A percentile compares a stretch with the other conserved stretches of the same genome.
phyloP scores from a whole-genome alignment of 2,113 vertebrate genomes.

The Apodemus speciosus region DNA sequence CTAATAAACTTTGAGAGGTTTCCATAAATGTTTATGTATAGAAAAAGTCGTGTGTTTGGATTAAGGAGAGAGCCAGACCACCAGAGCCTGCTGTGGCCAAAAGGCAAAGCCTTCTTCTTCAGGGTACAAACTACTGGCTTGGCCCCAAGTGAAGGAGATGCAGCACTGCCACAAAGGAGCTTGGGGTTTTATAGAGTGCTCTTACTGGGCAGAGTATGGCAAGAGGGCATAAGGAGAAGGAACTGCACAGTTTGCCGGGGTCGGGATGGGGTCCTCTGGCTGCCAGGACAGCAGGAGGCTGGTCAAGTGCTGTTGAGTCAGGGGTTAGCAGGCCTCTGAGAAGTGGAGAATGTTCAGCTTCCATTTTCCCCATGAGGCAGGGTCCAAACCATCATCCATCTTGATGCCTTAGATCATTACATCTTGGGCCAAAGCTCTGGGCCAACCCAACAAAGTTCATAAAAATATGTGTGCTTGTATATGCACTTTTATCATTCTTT shows the following conservation, averaged over 20 bases:
- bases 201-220: not conserved
- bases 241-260: not conserved
- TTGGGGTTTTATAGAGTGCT: not conserved
- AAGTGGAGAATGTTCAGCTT: not conserved
- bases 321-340: not conserved
- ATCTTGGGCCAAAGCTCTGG: not conserved
- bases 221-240: not conserved
- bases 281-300: not conserved
- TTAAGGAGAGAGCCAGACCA: not conserved
- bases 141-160: not conserved
- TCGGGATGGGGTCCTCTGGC: not conserved
- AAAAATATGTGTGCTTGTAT: not conserved
- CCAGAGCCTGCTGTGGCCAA: not conserved
- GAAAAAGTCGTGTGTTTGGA: not conserved
- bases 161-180: not conserved
- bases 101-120: not conserved
- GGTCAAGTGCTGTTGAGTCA: not conserved
- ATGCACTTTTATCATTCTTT: not conserved
- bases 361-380: not conserved
- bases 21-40: not conserved
- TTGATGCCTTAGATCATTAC: not conserved
- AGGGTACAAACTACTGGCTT: not conserved
- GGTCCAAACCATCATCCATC: not conserved
- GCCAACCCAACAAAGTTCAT: not conserved
- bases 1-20: not conserved